Evolutionary conservation across 2,888 invertebrate species (phyloP), one percentile per base, ranked within the genome.

Genomic region (Chrysodeixis includens): DNA sequence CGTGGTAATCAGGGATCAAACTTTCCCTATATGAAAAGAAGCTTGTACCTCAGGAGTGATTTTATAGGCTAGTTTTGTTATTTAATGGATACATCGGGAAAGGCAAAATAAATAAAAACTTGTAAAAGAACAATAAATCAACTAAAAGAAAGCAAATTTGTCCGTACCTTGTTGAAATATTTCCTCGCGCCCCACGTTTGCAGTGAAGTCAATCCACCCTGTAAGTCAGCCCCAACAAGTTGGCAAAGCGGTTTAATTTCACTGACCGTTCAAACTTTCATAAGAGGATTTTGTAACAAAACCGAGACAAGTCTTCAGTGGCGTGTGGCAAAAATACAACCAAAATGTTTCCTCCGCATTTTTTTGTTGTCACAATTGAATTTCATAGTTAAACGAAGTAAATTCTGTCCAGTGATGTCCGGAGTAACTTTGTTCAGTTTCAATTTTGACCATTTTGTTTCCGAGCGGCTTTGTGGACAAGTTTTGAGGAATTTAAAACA

Each of bases 201-300:
- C 12, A 65, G 30, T 30, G 16, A 30, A 58, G 30, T 16, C 9
- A 56, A 22, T 26, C 4, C 56, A 62, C 63, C 59, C 73, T 61
- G 59, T 72, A 72, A 76, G 52, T 66, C 65, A 72, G 75, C 70
- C 67, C 75, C 76, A 70, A 71, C 77, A 76, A 83, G 75, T 83
- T 79, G 57, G 70, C 63, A 84, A 87, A 87, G 88, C 87, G 85
- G 84, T 86, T 87, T 87, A 87, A 88, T 87, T 87, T 81, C 73
- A 74, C 66, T 54, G 76, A 78, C 85, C 76, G 75, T 83, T 79
- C 81, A 69, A 86, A 88, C 71, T 88, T 86, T 71, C 54, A 62
- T 87, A 86, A 88, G 87, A 86, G 86, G 87, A 86, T 87, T 88
- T 82, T 66, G 79, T 72, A 78, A 84, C 86, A 83, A 83, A 81